These are phyloP conservation scores for Rallus crepitans DNA, from an alignment of 2,797 vertebrate species.

Conservation along the genomic window DNA sequence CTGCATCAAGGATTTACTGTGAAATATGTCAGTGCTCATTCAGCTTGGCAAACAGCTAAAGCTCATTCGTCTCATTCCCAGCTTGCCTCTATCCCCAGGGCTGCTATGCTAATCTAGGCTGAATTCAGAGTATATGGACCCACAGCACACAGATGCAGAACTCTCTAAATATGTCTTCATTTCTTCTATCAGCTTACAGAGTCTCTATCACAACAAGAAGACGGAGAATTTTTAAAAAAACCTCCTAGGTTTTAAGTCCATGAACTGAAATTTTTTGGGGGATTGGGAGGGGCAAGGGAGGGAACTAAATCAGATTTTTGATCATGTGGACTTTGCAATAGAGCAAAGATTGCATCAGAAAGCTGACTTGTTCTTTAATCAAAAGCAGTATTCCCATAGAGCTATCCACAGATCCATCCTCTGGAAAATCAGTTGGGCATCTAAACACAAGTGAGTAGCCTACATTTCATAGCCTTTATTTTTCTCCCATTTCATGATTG, in stretches of 20 bases:
- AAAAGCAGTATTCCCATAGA: background rate
- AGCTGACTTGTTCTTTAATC: background rate
- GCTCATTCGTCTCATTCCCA: background rate
- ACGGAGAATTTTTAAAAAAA: background rate
- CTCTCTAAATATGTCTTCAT: background rate
- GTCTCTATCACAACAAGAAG: too few species aligned
- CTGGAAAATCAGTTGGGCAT: background rate
- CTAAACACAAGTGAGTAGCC: rapidly evolving
- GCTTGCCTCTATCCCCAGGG: background rate
- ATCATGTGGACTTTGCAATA: background rate
- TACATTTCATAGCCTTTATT: background rate
- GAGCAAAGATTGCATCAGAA: background rate
- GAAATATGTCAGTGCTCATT: background rate
- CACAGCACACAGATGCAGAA: background rate
- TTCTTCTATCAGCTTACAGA: background rate
- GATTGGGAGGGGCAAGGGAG: background rate
- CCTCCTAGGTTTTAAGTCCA: background rate
- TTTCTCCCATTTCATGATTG: background rate
- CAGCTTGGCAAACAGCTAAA: background rate
- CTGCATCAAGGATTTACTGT: background rate
- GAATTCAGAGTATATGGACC: background rate
- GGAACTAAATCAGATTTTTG: background rate
- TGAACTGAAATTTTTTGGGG: background rate
- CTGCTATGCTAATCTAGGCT: background rate
- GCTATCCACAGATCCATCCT: background rate